Base-by-base conservation (phyloP, 2,888 invertebrate genomes). In the Mylabris sibirica region DNA sequence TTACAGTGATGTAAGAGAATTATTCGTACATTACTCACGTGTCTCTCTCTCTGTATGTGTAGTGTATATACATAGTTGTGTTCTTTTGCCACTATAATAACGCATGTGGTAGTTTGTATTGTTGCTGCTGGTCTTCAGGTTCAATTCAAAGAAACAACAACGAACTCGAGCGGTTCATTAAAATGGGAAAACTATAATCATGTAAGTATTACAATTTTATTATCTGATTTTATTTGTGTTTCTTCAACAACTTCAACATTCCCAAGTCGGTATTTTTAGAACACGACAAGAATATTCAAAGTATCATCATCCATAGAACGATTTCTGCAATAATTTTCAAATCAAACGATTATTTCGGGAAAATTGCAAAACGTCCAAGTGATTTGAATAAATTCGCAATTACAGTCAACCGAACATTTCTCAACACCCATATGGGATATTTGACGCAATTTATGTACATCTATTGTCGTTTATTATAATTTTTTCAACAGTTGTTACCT, bases 191-290 rank as follows among this genome's bases (percentile, higher is more conserved):
- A 30, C 30, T 30, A 8, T 2, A 30, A 38, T 38, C 9, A 38
- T 38, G 38, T 38, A 38, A 38, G 38, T 38, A 38, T 38, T 9
- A 12, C 30, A n/a, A n/a, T 30, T 30, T 30, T 30, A 30, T 30
- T 30, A 30, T 30, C 30, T 30, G 30, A 30, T 30, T 30, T 30
- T 30, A 1, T 6, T 30, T 8, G 30, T 30, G 30, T 30, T 3
- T 30, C 30, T 30, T 30, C 30, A 30, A 30, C 4, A 30, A 30
- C 30, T n/a, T n/a, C 30, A 53, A 53, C 53, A 53, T 53, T 24
- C 53, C 53, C 53, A 24, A 53, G 30, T 6, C 30, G 30, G 53
- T 53, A 53, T 53, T 53, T 53, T 53, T 53, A 53, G 53, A 53
- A 53, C 53, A 24, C 30, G 53, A 53, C 53, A 49, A 22, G 24